Conservation (phyloP, 2,113 vertebrate species). For the Hemicordylus capensis region DNA sequence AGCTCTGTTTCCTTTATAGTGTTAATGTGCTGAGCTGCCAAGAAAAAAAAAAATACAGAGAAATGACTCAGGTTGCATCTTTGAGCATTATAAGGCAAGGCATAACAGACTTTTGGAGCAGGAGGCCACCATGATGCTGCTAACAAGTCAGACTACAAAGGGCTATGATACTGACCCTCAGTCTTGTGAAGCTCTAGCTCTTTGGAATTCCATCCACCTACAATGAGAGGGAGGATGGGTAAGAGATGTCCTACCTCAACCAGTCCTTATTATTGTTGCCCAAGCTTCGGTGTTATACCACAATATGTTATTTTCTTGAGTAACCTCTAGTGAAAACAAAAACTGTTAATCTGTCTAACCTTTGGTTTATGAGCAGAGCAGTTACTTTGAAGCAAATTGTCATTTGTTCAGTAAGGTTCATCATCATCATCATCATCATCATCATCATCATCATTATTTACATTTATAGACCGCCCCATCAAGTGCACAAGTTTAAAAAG, state of each 20-base stretch:
- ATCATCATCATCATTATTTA: too few species aligned
- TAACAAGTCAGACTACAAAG: conserved; percentile 20
- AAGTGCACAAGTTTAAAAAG: too few species aligned
- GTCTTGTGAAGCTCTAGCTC: neutral
- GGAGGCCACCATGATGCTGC: conserved; percentile 9
- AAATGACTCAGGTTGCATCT: conserved; percentile 15
- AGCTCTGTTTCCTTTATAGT: conserved; percentile 53
- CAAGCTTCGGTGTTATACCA: neutral
- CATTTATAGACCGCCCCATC: too few species aligned
- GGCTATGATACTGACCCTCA: neutral
- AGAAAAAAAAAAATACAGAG: neutral
- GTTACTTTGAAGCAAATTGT: neutral
- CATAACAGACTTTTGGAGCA: neutral
- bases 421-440: too few species aligned
- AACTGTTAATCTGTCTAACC: neutral
- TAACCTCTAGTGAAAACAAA: neutral
- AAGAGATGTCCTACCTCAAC: neutral
- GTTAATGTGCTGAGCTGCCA: conserved; percentile 52
- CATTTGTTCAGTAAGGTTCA: neutral
- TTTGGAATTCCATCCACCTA: neutral
- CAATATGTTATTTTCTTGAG: neutral
- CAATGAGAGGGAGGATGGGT: neutral
- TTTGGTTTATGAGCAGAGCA: neutral
- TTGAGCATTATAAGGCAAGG: conserved; percentile 12
- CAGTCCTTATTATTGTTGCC: neutral